A percentile compares a stretch with the other conserved stretches of the same genome.
These are phyloP conservation scores for Frankliniella intonsa DNA, from an alignment of 2,888 invertebrate genomes.

Conservation along the genomic window DNA sequence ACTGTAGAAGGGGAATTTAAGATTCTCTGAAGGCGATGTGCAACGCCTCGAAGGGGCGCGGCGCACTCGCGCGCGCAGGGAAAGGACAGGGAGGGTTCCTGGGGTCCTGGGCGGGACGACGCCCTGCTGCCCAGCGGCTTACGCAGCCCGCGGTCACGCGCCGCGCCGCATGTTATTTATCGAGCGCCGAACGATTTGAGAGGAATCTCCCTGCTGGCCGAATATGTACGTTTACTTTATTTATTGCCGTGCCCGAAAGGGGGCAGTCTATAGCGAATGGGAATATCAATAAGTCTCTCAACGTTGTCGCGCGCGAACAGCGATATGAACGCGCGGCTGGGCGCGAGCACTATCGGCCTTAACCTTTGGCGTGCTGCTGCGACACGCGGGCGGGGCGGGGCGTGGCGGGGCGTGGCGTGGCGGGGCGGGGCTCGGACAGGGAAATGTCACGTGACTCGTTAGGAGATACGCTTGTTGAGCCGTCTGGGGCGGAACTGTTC, in stretches of 20 bases:
- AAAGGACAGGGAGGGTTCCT: not conserved
- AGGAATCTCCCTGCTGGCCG: too few species aligned
- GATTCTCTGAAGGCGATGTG: too few species aligned
- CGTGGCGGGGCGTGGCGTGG: not conserved
- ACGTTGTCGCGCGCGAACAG: not conserved
- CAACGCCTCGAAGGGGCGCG: not conserved
- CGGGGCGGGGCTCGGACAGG: not conserved
- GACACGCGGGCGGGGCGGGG: not conserved
- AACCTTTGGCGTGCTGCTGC: not conserved
- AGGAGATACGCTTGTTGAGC: not conserved
- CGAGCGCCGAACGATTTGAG: too few species aligned
- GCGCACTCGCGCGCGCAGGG: not conserved
- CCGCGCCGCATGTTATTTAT: not conserved
- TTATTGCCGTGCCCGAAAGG: not conserved
- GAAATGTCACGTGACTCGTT: not conserved
- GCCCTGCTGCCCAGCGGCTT: not conserved
- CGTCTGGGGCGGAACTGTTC: not conserved
- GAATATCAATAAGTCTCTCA: conserved; percentile 6
- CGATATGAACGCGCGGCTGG: not conserved
- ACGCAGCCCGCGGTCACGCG: not conserved
- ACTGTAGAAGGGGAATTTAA: too few species aligned
- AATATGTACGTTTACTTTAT: not conserved
- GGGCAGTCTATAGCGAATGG: not conserved
- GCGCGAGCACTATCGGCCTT: not conserved
- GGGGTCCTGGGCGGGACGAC: not conserved